Evolutionary conservation across 2,888 invertebrate species (phyloP).

Genomic region (Tortricodes alternella): DNA sequence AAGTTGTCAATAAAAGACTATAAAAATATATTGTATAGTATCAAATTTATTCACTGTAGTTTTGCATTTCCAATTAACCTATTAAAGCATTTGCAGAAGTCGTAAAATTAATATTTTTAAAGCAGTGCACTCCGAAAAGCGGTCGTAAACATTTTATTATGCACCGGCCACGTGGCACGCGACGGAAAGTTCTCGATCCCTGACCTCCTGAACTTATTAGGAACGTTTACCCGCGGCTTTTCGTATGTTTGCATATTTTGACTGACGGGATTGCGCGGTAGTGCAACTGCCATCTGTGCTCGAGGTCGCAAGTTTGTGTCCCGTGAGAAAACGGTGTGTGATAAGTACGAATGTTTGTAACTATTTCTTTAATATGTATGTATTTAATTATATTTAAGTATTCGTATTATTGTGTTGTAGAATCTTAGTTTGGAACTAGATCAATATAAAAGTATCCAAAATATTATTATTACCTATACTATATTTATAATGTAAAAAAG

Average conservation of each 20-base stretch:
- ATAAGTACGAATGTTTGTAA: no score
- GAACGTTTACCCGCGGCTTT: neutral
- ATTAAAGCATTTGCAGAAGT: conserved; percentile 10
- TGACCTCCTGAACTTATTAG: neutral
- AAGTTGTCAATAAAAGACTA: neutral
- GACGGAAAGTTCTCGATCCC: conserved; percentile 12
- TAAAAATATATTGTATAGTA: neutral
- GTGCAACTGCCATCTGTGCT: no score
- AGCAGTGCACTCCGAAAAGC: conserved; percentile 24
- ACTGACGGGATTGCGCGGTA: no score
- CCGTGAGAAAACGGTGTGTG: no score
- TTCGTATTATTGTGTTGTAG: no score
- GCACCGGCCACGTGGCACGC: conserved; percentile 28
- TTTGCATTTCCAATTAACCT: conserved; percentile 21
- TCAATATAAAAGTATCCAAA: no score
- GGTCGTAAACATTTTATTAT: conserved; percentile 28
- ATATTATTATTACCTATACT: no score
- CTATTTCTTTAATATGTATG: no score
- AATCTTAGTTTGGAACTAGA: no score
- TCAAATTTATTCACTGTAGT: neutral
- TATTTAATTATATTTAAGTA: no score
- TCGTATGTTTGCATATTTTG: neutral
- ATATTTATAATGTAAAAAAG: no score
- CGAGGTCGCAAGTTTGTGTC: no score
- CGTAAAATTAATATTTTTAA: conserved; percentile 21